Base-by-base conservation (phyloP, 2,888 invertebrate genomes). In the Eilema depressum region DNA sequence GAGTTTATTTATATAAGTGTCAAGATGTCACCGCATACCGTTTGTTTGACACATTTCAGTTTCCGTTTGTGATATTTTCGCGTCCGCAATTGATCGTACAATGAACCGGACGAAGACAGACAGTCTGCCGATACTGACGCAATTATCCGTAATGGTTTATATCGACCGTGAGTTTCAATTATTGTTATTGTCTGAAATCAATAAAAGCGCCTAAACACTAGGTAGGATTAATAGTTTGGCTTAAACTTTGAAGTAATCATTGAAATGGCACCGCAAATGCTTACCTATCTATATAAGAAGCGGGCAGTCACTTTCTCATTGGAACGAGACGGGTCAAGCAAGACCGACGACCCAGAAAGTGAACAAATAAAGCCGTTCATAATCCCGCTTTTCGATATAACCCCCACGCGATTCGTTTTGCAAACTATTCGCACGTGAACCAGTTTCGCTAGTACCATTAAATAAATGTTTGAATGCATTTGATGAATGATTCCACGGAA, bases 331-430 rank as follows among this genome's bases (percentile, higher is more conserved):
- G 86, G 93, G 91, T 93, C 92, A 92, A 81, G 78, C 70, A 85
- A 89, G 93, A 92, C 85, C 92, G 91, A 90, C 89, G 93, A 91
- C 93, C 92, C 87, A 92, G 86, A 92, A 92, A 92, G 83, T 77
- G 85, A 81, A 83, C 85, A 85, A 84, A 85, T 87, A 83, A 85
- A 83, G 79, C 77, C 79, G 83, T 83, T 83, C 82, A 79, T 82
- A 86, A 87, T 87, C 88, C 86, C 87, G 85, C 84, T 85, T 85
- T 83, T 84, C 85, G 85, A 88, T 85, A 84, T 74, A 33, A 81
- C 82, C 83, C 87, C 86, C 89, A 87, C 89, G 86, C 85, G 80
- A 65, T 77, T 79, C 75, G 80, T 70, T 80, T 80, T 77, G 83
- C 80, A 68, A 80, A 80, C 74, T 86, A 83, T 85, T 85, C 77